Evolutionary conservation across 2,113 vertebrate genomes (phyloP), one percentile per base, ranked within the genome.

Genomic region (Nothoprocta perdicaria): DNA sequence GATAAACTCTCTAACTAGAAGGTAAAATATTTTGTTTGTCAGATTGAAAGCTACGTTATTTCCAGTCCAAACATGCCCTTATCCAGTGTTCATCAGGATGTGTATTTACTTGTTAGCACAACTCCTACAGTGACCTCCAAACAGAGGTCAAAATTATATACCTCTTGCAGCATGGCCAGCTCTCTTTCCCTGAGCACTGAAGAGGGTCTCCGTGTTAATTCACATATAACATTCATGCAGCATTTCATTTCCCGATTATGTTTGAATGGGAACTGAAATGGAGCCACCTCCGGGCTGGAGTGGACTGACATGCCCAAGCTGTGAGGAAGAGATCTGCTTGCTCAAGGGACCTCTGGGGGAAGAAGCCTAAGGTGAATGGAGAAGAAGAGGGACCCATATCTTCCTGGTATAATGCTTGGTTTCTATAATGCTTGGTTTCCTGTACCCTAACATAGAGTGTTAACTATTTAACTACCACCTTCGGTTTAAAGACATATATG

Each of bases 291-390:
- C 2, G 3, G 60, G 60, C 27, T 0, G 0, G 55, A 77, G 18
- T 74, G 33, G 57, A 52, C 4, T 0, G 0, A 63, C 0, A 2
- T 24, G 31, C 61, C 14, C 48, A 73, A 48, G 58, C 19, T 65
- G 69, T 24, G 26, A 76, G 53, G n/a, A n/a, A 77, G 22, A 35
- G 40, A 73, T 75, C 14, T 27, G 2, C 24, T 63, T 82, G 14
- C 5, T 66, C 50, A 69, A 33, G 89, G 43, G 31, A 14, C 16
- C 29, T 15, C 50, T 67, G 45, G 77, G n/a, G 66, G 55, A 75
- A 69, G 80, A 88, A 66, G 3, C 9, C 45, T 13, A 45, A 79
- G 81, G 78, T n/a, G 3, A 7, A 84, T n/a, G 35, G 55, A 24
- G 1, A 7, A 17, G 9, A 80, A 79, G 24, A 35, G 48, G n/a